Evolutionary conservation across 1,140 invertebrate species (phyloP).

Genomic region (Drosophila parvula): DNA sequence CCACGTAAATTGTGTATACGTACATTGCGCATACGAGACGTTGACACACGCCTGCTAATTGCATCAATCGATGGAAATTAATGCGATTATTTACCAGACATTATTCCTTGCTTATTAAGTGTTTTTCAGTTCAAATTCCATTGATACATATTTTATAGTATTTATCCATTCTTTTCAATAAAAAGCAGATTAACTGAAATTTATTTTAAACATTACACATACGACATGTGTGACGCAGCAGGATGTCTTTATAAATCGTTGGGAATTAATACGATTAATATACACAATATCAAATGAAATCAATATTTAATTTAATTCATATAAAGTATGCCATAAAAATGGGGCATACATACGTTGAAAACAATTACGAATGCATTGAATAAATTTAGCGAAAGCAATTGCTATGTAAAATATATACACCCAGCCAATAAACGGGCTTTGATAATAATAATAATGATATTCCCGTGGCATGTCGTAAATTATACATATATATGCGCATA

Average conservation of each 20-base stretch:
- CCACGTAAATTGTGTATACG: not conserved
- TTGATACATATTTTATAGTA: not conserved
- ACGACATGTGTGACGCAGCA: not conserved
- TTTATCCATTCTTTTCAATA: not conserved
- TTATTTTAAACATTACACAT: constrained; percentile 1
- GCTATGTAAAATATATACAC: constrained; percentile 16
- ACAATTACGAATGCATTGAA: constrained; percentile 45
- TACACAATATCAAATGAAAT: not conserved
- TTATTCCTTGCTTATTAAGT: not conserved
- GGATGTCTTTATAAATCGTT: constrained; percentile 10
- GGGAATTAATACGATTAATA: constrained; percentile 23
- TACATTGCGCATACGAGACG: constrained; percentile 15
- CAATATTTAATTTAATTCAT: constrained; percentile 22
- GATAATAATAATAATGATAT: constrained; percentile 51
- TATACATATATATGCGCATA: constrained; percentile 10
- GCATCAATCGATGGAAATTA: not conserved
- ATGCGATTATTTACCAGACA: not conserved
- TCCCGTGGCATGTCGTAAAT: constrained; percentile 18
- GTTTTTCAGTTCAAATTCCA: not conserved
- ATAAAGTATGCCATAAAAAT: not conserved
- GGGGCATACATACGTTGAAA: not conserved
- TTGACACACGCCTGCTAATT: not conserved
- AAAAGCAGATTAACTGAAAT: not conserved
- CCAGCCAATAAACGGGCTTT: constrained; percentile 19
- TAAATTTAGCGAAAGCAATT: constrained; percentile 29